A percentile compares a stretch with the other conserved stretches of the same genome.
Conservation (phyloP, 1,140 invertebrate genomes). For the Mercenaria mercenaria region DNA sequence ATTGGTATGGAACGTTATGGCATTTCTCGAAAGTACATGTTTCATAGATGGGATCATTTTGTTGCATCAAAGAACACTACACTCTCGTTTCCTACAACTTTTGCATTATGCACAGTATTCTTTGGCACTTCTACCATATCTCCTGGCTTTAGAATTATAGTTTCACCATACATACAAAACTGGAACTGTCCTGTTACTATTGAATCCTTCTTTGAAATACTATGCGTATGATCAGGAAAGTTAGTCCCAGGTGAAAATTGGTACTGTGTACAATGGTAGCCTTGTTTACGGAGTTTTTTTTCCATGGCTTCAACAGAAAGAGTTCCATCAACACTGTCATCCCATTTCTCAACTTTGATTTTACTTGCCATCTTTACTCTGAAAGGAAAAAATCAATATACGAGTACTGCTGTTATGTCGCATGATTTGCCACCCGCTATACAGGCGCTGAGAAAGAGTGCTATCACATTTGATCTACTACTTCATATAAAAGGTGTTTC, state of each 20-base stretch:
- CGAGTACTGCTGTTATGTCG: too few species aligned
- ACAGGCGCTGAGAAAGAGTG: too few species aligned
- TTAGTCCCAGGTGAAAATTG: conserved; percentile 79
- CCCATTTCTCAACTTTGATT: conserved; percentile 82
- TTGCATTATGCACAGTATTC: conserved; percentile 80
- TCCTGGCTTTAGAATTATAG: conserved; percentile 81
- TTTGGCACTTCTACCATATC: conserved; percentile 83
- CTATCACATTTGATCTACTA: too few species aligned
- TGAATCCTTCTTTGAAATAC: conserved; percentile 81
- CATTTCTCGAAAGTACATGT: too few species aligned
- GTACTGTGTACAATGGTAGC: conserved; percentile 79
- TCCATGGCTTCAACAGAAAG: conserved; percentile 78
- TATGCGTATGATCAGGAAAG: conserved; percentile 83
- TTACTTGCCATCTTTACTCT: conserved; percentile 62
- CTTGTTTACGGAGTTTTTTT: conserved; percentile 79
- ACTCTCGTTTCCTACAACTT: conserved; percentile 79
- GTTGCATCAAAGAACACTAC: conserved; percentile 83
- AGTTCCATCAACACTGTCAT: conserved; percentile 76
- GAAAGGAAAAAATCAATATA: neutral
- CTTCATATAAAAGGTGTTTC: too few species aligned
- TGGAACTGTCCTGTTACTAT: conserved; percentile 80
- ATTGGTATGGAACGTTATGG: too few species aligned
- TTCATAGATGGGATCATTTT: too few species aligned
- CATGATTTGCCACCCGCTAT: too few species aligned
- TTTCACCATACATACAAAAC: conserved; percentile 82